Base-by-base conservation (phyloP, 2,797 vertebrate species). In the Leptatherina wallacei region DNA sequence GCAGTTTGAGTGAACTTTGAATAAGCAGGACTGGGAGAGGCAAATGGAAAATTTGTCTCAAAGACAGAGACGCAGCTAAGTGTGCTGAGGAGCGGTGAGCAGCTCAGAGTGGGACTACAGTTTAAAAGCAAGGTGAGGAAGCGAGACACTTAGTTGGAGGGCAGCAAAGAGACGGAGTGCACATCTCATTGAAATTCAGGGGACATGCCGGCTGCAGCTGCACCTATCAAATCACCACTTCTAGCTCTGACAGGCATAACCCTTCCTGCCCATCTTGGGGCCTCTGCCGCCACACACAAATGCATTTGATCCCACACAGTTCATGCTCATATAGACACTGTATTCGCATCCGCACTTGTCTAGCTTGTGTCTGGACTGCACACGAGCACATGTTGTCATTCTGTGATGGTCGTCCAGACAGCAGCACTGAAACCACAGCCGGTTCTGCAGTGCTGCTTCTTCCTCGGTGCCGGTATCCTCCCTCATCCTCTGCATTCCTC, bases 151-250 rank as follows among this genome's bases (percentile, higher is more conserved):
- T 69, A 81, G 85, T 83, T 85, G 80, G 82, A 87, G 77, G 83
- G 82, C 85, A 85, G 83, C 30, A 68, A 75, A 74, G 78, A 89
- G 85, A 86, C 68, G 58, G 80, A 86, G 85, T 77, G 85, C 71
- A 55, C 70, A 85, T 76, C 94, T 95, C 93, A 95, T 95, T 95
- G 92, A 94, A 86, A 95, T 95, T 91, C 94, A 94, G 91, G 90
- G 91, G 91, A 94, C 92, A 93, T 92, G 81, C 77, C 70, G 87
- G 90, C 92, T 95, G 95, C 95, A 95, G 95, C 94, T 95, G 94
- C 94, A 93, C 92, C 94, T 93, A 94, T 95, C 94, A 94, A 92
- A 94, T 94, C 93, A 91, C 91, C 88, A 87, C 89, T 89, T 91
- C 88, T 81, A 83, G 81, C 88, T 90, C 89, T 91, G 88, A 91